These are phyloP conservation scores for Phengaris alcon DNA, from an alignment of 2,888 invertebrate species.

Conservation along the genomic window DNA sequence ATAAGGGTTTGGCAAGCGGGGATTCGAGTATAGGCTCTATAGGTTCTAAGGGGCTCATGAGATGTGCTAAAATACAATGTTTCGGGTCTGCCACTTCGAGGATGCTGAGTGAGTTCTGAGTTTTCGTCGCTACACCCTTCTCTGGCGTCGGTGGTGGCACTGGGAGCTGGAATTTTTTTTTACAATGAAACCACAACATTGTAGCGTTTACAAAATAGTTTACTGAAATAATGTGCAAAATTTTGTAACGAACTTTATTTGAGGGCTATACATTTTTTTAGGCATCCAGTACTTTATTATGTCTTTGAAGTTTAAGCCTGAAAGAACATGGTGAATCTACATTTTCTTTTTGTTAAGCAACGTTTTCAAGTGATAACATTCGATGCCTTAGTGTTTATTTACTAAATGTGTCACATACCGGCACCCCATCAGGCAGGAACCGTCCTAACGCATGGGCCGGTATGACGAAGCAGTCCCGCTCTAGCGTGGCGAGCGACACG, in stretches of 20 bases:
- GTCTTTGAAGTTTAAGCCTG: too few relatives aligned
- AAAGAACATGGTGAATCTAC: too few relatives aligned
- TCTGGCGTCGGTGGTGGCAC: constrained; percentile 83
- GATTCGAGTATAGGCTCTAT: constrained; percentile 92
- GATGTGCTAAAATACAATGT: constrained; percentile 90
- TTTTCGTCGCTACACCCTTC: constrained; percentile 79
- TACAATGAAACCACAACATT: neutral
- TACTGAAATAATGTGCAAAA: too few relatives aligned
- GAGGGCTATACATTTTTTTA: too few relatives aligned
- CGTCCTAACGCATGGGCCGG: constrained; percentile 92
- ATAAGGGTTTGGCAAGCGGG: constrained; percentile 87
- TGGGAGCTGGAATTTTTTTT: constrained; percentile 67
- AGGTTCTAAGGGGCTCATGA: constrained; percentile 93
- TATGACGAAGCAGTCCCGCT: constrained; percentile 95
- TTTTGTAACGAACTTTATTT: too few relatives aligned
- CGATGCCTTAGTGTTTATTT: too few relatives aligned
- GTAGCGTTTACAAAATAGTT: neutral
- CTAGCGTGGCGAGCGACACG: constrained; percentile 88
- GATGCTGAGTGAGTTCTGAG: constrained; percentile 84
- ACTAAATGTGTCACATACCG: constrained; percentile 73
- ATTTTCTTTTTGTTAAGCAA: too few relatives aligned
- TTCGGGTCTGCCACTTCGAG: constrained; percentile 94
- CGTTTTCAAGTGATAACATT: too few relatives aligned
- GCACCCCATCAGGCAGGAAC: constrained; percentile 93
- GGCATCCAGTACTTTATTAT: too few relatives aligned